Evolutionary conservation across 1,140 invertebrate genomes (phyloP), one percentile per base, ranked within the genome.

Genomic region (Melipona quadrifasciata): DNA sequence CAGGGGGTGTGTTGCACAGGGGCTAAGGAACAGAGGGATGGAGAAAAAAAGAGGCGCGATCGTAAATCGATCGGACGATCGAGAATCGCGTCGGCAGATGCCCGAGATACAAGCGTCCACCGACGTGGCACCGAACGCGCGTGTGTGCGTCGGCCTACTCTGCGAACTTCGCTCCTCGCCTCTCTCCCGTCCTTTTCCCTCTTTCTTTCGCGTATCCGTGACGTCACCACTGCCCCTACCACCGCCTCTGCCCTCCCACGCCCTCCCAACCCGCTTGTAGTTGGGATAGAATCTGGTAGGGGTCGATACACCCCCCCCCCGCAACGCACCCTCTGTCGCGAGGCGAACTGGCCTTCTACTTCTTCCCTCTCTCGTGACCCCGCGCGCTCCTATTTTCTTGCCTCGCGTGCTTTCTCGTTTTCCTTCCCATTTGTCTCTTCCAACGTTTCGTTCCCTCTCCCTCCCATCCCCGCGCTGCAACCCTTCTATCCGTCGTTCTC

Each of bases 231-330:
- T 47, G 8, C 71, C 77, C 87, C 80, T 79, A 72, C 68, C 87
- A 74, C 11, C 80, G 67, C n/a, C 24, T 76, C 80, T 57, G 39
- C 47, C 57, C 34, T 68, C 31, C 70, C 51, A 34, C 39, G 2
- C 19, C 47, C 78, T 74, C 17, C 67, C 53, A n/a, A 14, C 27
- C 19, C 21, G 39, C 34, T 68, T 34, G 12, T 57, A 19, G n/a
- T 67, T 55, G 55, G 87, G 81, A 93, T 92, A 93, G 93, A 93
- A 91, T 93, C 90, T 93, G 89, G 88, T 79, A 84, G 83, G 79
- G 92, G 92, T 94, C 93, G 93, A 94, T 93, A 94, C 89, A 92
- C 90, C 90, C 89, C 86, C 89, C n/a, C n/a, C n/a, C n/a, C n/a
- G n/a, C n/a, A n/a, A 12, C n/a, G 8, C 31, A n/a, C 17, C 64